Percentiles rank a stretch among this genome's conserved stretches.
Conservation (phyloP, 2,888 invertebrate genomes). For the Rhopalosiphum nymphaeae region DNA sequence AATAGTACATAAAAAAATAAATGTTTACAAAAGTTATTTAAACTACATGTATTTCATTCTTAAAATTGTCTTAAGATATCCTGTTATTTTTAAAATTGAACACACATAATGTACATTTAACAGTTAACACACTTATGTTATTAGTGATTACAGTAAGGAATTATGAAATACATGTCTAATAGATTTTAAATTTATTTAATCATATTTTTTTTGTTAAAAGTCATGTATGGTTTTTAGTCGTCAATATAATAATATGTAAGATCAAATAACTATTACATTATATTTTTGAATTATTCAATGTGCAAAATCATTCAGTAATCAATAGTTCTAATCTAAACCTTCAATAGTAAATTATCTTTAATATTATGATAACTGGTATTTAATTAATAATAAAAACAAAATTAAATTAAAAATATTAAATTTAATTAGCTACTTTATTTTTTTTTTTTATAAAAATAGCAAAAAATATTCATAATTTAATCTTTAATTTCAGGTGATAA, state of each 20-base stretch:
- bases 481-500: slow-evolving; percentile 57
- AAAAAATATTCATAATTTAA: slow-evolving; percentile 29
- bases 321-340: background rate
- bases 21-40: background rate
- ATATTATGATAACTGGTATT: background rate
- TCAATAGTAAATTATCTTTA: background rate
- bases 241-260: background rate
- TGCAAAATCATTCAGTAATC: background rate
- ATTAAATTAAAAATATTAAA: background rate
- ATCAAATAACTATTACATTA: background rate
- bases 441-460: background rate
- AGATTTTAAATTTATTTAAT: background rate
- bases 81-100: background rate
- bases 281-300: background rate
- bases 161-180: background rate
- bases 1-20: background rate
- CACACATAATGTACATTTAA: background rate
- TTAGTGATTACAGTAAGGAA: background rate
- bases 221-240: background rate
- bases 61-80: background rate
- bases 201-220: background rate
- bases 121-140: background rate
- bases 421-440: background rate
- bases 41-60: background rate
- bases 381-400: background rate